Evolutionary conservation across 2,113 vertebrate genomes (phyloP), one percentile per base, ranked within the genome.

Genomic region (Bombycilla garrulus): DNA sequence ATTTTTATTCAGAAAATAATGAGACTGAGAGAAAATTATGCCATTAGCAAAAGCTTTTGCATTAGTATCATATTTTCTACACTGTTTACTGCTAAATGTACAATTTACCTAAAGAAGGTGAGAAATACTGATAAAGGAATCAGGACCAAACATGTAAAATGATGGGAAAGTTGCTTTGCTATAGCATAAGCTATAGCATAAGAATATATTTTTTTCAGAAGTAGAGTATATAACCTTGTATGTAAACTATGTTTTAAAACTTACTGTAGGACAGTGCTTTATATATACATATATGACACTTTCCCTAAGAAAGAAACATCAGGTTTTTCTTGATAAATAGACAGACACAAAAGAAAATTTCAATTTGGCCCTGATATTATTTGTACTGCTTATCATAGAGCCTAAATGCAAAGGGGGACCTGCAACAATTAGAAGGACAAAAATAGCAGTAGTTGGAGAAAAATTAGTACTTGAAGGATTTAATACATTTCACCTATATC

Each of bases 1-100:
- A 74, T 97, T 97, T 96, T 96, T 97, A 97, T 97, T 97, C 91
- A 96, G 50, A 96, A 95, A 97, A 95, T 96, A 97, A 97, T 96
- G 85, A 95, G 61, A 93, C 38, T 91, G 82, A 66, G 66, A 96
- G 45, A 9, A 96, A 96, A 93, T 96, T 50, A 73, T 89, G 62
- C 94, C 80, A 94, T 96, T 97, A 97, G 35, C 58, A 97, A 95
- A 10, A 90, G 53, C 58, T 95, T 96, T 95, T 85, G 57, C 84
- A 95, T 92, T 57, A 80, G 60, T 69, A 95, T 95, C 67, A 77
- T 96, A 95, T 97, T 97, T 98, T 98, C 92, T 96, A 90, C 81
- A 91, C 93, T 97, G 77, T 96, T 98, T 98, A 95, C 88, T 97
- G 71, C 83, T 97, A 96, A 97, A 97, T 97, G 91, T 97, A 81